Evolutionary conservation across 2,888 invertebrate genomes (phyloP).

Genomic region (Azorinus chamasolen): DNA sequence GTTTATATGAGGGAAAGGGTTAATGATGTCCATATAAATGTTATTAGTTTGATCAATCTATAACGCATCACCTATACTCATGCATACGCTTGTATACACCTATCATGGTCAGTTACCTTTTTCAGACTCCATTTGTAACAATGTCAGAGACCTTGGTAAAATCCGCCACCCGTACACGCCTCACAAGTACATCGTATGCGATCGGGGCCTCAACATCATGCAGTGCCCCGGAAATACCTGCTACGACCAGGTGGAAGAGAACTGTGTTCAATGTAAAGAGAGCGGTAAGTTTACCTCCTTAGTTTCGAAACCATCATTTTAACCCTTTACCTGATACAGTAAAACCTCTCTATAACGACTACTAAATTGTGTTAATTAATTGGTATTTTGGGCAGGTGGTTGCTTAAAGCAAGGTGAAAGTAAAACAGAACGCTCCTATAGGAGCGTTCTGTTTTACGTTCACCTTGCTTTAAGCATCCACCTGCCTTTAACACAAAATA

Average conservation of each 20-base stretch:
- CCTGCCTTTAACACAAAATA: no score
- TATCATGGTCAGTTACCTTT: neutral
- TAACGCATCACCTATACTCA: no score
- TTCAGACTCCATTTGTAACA: constrained; percentile 62
- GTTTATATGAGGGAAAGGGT: no score
- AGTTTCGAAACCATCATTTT: no score
- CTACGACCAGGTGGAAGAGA: constrained; percentile 41
- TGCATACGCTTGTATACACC: neutral
- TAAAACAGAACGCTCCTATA: no score
- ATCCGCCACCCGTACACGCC: constrained; percentile 61
- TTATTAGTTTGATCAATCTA: no score
- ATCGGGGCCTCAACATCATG: constrained; percentile 60
- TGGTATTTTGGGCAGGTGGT: neutral
- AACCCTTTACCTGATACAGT: no score
- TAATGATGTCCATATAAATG: no score
- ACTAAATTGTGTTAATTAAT: no score
- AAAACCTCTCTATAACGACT: no score
- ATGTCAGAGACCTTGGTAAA: constrained; percentile 31
- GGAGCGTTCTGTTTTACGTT: no score
- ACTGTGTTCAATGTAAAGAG: constrained; percentile 50
- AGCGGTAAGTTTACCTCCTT: constrained; percentile 23
- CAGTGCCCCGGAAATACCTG: constrained; percentile 61
- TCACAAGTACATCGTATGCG: constrained; percentile 62
- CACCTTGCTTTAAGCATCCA: no score
- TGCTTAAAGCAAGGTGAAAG: neutral